A percentile compares a stretch with the other conserved stretches of the same genome.
Evolutionary conservation across 2,888 invertebrate species (phyloP).

Genomic region (Cerceris rybyensis): DNA sequence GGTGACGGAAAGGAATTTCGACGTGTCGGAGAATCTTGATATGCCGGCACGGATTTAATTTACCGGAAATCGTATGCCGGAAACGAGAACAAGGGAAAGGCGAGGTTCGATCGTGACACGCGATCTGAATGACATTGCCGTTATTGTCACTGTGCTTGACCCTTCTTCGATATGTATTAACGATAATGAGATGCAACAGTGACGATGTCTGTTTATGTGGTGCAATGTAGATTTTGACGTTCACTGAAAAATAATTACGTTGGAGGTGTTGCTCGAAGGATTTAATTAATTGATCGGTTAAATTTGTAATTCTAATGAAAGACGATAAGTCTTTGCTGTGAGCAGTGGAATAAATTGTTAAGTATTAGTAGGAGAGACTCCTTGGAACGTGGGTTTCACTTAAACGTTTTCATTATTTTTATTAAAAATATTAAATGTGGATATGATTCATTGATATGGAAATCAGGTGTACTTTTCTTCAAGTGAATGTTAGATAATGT

Average conservation of each 20-base stretch:
- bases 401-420: too few relatives aligned
- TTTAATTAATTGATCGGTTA: slow-evolving; percentile 9
- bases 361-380: not conserved
- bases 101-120: slow-evolving; percentile 32
- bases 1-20: slow-evolving; percentile 11
- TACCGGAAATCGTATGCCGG: slow-evolving; percentile 59
- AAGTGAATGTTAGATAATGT: too few relatives aligned
- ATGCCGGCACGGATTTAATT: slow-evolving; percentile 51
- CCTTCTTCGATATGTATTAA: slow-evolving; percentile 19
- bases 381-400: not conserved
- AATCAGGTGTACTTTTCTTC: too few relatives aligned
- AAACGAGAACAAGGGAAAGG: slow-evolving; percentile 36
- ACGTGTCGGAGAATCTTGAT: slow-evolving; percentile 44
- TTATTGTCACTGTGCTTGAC: slow-evolving; percentile 41
- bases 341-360: slow-evolving; percentile 8
- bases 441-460: too few relatives aligned
- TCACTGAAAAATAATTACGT: not conserved
- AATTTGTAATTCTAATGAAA: slow-evolving; percentile 10
- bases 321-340: not conserved
- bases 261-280: not conserved
- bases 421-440: too few relatives aligned
- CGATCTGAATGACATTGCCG: slow-evolving; percentile 28
- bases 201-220: not conserved
- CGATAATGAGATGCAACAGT: not conserved
- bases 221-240: not conserved